phyloP scores from a whole-genome alignment of 2,797 vertebrate species.

The Sebastes hopkinsi region DNA sequence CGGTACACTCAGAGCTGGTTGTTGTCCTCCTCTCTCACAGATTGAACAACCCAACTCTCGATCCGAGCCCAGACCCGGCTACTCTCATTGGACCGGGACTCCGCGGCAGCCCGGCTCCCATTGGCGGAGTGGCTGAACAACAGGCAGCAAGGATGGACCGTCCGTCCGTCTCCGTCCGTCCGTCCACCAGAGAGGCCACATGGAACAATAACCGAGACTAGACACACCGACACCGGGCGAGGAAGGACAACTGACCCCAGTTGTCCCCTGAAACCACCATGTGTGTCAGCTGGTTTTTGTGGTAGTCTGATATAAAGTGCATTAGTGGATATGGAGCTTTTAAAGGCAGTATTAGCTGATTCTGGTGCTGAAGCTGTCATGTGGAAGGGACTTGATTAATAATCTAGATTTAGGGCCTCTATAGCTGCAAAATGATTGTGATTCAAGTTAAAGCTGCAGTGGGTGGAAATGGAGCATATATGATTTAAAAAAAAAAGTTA shows the following conservation, averaged over 20 bases:
- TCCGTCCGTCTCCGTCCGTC: constrained; percentile 41
- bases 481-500: too few species aligned
- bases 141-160: constrained; percentile 72
- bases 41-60: constrained; percentile 79
- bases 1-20: constrained; percentile 66
- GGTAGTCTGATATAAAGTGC: constrained; percentile 20
- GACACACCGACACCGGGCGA: background rate
- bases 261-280: constrained; percentile 9
- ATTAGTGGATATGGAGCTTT: background rate
- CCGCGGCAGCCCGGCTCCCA: constrained; percentile 59
- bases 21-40: constrained; percentile 70
- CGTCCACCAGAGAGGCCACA: constrained; percentile 71
- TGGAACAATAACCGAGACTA: constrained; percentile 67
- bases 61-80: constrained; percentile 59
- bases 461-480: too few species aligned
- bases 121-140: constrained; percentile 78
- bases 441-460: background rate
- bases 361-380: background rate
- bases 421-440: background rate
- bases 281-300: constrained; percentile 6
- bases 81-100: constrained; percentile 76
- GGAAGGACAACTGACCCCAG: background rate
- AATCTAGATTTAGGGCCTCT: background rate
- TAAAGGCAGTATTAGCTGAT: background rate
- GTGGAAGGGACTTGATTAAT: background rate